Conservation (phyloP, 2,888 invertebrate genomes). For the Ectemnius lituratus region DNA sequence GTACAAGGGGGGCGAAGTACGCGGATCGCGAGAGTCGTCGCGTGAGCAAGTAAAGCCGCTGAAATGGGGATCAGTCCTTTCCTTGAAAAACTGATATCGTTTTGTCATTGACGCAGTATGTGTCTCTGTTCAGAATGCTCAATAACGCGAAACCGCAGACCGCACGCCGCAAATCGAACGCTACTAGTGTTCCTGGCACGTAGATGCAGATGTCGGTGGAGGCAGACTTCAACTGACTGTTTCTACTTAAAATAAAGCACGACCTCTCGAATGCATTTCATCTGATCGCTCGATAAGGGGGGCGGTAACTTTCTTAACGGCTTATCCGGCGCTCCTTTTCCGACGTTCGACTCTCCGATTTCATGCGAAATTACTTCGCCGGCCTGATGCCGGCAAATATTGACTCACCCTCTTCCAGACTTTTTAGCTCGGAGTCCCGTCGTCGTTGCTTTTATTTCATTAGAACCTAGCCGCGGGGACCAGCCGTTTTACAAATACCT, state of each 20-base stretch:
- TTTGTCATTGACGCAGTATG: constrained; percentile 29
- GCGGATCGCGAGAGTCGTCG: neutral
- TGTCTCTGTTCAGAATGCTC: constrained; percentile 50
- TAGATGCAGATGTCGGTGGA: constrained; percentile 30
- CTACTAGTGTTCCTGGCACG: constrained; percentile 44
- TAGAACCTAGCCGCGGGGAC: neutral
- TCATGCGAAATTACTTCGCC: constrained; percentile 32
- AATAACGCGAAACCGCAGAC: constrained; percentile 54
- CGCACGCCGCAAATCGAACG: constrained; percentile 53
- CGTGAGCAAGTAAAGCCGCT: neutral
- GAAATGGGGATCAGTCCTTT: constrained; percentile 17
- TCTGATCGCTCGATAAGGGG: constrained; percentile 32
- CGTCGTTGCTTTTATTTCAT: constrained; percentile 7
- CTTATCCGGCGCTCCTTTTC: constrained; percentile 13
- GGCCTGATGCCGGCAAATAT: constrained; percentile 30
- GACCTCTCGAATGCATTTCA: constrained; percentile 28
- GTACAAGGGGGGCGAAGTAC: neutral
- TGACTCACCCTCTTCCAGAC: constrained; percentile 13
- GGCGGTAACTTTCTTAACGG: constrained; percentile 18
- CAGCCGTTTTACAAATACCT: neutral
- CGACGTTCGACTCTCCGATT: constrained; percentile 31
- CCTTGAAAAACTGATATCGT: constrained; percentile 19
- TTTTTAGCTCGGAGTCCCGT: constrained; percentile 8
- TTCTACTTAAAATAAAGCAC: constrained; percentile 55
- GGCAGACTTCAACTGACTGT: constrained; percentile 48